phyloP scores from a whole-genome alignment of 2,888 invertebrate genomes.

The Andrena fulva region DNA sequence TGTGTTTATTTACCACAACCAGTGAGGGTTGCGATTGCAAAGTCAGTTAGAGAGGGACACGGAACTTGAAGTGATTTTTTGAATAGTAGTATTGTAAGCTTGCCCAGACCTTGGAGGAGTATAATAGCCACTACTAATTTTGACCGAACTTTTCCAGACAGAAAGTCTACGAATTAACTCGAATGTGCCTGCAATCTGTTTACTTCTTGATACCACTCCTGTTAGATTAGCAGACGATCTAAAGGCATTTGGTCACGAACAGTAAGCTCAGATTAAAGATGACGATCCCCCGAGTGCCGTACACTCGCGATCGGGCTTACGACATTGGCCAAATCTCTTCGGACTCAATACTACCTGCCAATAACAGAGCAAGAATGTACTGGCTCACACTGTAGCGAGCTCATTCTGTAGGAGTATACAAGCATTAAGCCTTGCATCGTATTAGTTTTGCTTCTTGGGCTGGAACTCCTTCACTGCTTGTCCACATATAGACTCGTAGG shows the following conservation, averaged over 20 bases:
- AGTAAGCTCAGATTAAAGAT: conserved; percentile 44
- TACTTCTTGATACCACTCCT: conserved; percentile 83
- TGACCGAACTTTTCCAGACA: conserved; percentile 68
- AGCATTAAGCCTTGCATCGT: conserved; percentile 85
- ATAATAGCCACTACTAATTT: conserved; percentile 75
- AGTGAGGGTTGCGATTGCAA: conserved; percentile 11
- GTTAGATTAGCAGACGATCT: conserved; percentile 81
- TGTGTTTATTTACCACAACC: conserved; percentile 3
- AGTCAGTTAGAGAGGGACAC: conserved; percentile 26
- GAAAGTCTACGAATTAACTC: conserved; percentile 80
- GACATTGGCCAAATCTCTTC: conserved; percentile 79
- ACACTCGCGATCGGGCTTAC: conserved; percentile 47
- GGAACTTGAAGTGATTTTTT: conserved; percentile 21
- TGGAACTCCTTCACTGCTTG: conserved; percentile 85
- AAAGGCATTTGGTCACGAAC: conserved; percentile 80
- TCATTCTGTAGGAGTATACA: conserved; percentile 84
- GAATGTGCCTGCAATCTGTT: conserved; percentile 84
- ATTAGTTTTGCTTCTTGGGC: conserved; percentile 85
- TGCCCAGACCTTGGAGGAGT: conserved; percentile 71
- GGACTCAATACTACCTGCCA: conserved; percentile 77
- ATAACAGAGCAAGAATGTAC: conserved; percentile 83
- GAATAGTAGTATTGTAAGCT: conserved; percentile 43
- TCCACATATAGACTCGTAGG: conserved; percentile 82
- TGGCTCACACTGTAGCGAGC: conserved; percentile 84
- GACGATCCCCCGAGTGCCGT: conserved; percentile 7